Base-by-base conservation (phyloP, 2,797 vertebrate genomes). In the Enteromius trimaculatus region DNA sequence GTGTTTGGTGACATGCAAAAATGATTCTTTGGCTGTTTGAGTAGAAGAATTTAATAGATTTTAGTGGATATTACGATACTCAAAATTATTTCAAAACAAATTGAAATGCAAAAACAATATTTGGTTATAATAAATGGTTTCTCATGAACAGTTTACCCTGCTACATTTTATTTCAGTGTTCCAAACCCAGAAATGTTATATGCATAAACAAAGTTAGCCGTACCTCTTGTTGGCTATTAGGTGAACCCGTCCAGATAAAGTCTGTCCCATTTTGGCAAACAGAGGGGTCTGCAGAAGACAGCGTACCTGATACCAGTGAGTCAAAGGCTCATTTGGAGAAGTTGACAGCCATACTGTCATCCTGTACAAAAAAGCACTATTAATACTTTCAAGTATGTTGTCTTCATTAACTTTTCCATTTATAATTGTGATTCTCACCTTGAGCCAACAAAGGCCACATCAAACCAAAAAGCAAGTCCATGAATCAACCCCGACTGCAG, bases 391-490 rank as follows among this genome's bases (percentile, higher is more conserved):
- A 60, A 58, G 6, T 31, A 49, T 65, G 58, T 37, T 10, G 1
- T 29, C 19, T 14, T 71, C 23, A 31, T 51, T 7, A 11, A 4
- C 6, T 0, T 21, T 44, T 37, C 26, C 47, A 16, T 17, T 72
- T 5, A 66, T 42, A 51, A 14, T 44, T 65, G 26, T 68, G 19
- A 55, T 39, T 60, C 90, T 72, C 79, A 96, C 95, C 89, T 90
- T 81, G 95, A 96, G 60, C 95, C 95, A 44, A 90, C 83, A 85
- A 96, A 97, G 53, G 95, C 95, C 83, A 96, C 91, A 68, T 97
- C 94, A 44, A 96, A 96, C 96, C 95, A 95, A 86, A 97, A 95
- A 6, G 93, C 95, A 21, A 96, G 90, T 65, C 95, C 96, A 3
- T 96, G 95, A 84, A 96, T 86, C 81, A 96, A 89, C 83, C 95